phyloP scores from a whole-genome alignment of 2,888 invertebrate species.

The Cecidostiba fungosa region DNA sequence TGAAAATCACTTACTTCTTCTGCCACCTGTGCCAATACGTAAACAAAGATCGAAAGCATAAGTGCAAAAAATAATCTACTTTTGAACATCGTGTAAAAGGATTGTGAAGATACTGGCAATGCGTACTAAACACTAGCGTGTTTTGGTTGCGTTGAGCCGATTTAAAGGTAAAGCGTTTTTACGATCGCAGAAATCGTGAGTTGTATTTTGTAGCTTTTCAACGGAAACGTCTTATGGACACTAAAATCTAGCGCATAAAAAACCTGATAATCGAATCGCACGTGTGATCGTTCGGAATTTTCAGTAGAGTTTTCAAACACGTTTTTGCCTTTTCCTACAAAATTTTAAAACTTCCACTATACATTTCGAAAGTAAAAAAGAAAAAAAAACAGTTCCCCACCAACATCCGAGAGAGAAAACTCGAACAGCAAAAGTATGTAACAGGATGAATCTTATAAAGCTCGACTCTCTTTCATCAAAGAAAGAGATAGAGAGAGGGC shows the following conservation, averaged over 20 bases:
- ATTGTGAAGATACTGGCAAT: not conserved
- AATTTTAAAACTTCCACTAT: not conserved
- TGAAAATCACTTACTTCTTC: not conserved
- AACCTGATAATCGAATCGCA: not conserved
- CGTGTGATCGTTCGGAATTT: not conserved
- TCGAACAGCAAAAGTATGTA: constrained; percentile 38
- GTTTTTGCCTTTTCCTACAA: not conserved
- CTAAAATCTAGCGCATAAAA: not conserved
- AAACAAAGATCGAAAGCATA: not conserved
- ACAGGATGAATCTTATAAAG: constrained; percentile 13
- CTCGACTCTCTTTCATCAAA: constrained; percentile 9
- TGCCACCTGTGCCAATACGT: not conserved
- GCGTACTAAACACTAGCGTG: not conserved
- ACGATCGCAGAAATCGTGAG: not conserved
- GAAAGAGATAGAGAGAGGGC: not conserved
- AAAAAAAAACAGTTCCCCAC: not conserved
- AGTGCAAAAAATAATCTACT: not conserved
- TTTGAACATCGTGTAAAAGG: not conserved
- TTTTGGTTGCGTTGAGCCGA: not conserved
- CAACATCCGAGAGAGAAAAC: no score
- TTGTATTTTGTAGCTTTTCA: not conserved
- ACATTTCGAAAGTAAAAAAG: not conserved
- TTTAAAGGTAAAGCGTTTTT: not conserved
- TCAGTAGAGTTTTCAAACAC: not conserved
- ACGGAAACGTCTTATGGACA: not conserved